phyloP scores from a whole-genome alignment of 2,888 invertebrate genomes.

The Coenonympha glycerion region DNA sequence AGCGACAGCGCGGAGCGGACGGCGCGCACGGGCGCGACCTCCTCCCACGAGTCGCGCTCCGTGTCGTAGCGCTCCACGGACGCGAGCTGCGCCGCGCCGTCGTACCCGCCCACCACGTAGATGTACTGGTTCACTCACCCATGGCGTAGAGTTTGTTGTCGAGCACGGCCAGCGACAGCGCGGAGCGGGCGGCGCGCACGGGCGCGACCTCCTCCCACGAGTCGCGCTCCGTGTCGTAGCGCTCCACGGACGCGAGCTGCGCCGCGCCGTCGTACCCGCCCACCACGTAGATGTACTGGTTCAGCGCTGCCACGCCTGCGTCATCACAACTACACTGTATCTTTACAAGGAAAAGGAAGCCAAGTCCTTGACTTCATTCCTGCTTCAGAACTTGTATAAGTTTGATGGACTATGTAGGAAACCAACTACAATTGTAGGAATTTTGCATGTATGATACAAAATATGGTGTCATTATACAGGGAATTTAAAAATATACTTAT shows the following conservation, averaged over 20 bases:
- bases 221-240: constrained; percentile 88
- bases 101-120: constrained; percentile 97
- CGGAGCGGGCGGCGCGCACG: constrained; percentile 88
- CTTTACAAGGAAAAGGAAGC: background rate
- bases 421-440: too few species aligned
- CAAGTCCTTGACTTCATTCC: too few species aligned
- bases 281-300: constrained; percentile 92
- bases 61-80: constrained; percentile 92
- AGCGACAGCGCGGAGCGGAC: constrained; percentile 92
- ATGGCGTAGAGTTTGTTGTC: constrained; percentile 93
- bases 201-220: constrained; percentile 85
- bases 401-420: too few species aligned
- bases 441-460: too few species aligned
- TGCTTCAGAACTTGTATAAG: too few species aligned
- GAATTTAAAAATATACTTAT: too few species aligned
- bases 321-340: background rate
- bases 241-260: constrained; percentile 89
- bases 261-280: constrained; percentile 93
- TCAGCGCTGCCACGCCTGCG: constrained; percentile 86
- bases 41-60: constrained; percentile 87
- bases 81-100: constrained; percentile 86
- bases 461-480: too few species aligned
- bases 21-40: constrained; percentile 83
- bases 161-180: constrained; percentile 89
- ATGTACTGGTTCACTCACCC: constrained; percentile 84